These are phyloP conservation scores for Beris morrisii DNA, from an alignment of 2,888 invertebrate species.

Conservation along the genomic window DNA sequence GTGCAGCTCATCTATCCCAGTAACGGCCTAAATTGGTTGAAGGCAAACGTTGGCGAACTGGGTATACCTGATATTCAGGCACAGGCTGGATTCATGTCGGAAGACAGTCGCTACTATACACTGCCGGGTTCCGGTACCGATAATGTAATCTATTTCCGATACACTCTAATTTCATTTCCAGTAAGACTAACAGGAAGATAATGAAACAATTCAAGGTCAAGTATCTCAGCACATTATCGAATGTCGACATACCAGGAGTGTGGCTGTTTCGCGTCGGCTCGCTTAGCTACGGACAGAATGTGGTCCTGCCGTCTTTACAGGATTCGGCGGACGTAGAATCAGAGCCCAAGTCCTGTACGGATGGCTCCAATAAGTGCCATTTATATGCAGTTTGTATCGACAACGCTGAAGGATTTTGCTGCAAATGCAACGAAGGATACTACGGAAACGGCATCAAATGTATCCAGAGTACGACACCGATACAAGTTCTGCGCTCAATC, in stretches of 20 bases:
- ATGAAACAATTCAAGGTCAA: slow-evolving; percentile 46
- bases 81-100: slow-evolving; percentile 88
- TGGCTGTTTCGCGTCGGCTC: slow-evolving; percentile 87
- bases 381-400: slow-evolving; percentile 81
- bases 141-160: slow-evolving; percentile 66
- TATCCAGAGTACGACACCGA: slow-evolving; percentile 77
- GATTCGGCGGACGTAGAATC: slow-evolving; percentile 50
- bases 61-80: slow-evolving; percentile 85
- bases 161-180: not conserved
- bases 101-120: slow-evolving; percentile 74
- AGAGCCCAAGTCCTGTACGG: slow-evolving; percentile 60
- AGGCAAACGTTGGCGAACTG: slow-evolving; percentile 74
- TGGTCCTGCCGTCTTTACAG: slow-evolving; percentile 67
- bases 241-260: slow-evolving; percentile 79
- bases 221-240: slow-evolving; percentile 73
- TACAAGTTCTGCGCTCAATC: slow-evolving; percentile 88
- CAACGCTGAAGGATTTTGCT: slow-evolving; percentile 84
- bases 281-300: slow-evolving; percentile 62
- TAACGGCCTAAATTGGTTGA: slow-evolving; percentile 89
- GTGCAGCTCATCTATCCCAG: slow-evolving; percentile 86
- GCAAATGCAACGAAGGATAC: slow-evolving; percentile 78
- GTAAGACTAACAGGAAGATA: slow-evolving; percentile 13
- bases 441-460: slow-evolving; percentile 94
- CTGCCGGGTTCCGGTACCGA: slow-evolving; percentile 91
- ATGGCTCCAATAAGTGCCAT: slow-evolving; percentile 75